phyloP scores from a whole-genome alignment of 2,888 invertebrate species.

The Osmoderma eremita region DNA sequence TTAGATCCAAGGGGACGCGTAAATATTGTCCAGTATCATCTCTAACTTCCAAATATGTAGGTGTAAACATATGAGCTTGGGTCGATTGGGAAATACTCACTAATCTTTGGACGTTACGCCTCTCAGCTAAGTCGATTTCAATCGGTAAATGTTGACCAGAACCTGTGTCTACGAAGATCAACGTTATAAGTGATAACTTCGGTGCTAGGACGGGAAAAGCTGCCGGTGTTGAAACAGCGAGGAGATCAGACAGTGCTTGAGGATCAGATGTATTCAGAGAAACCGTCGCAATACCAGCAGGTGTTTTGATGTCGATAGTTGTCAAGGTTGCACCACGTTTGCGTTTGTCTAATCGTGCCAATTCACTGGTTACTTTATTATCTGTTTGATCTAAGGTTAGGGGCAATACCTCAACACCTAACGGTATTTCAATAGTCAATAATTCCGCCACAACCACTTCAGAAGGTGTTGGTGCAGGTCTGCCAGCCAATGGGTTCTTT shows the following conservation, averaged over 20 bases:
- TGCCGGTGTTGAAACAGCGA: neutral
- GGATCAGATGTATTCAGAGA: neutral
- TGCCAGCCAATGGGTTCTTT: neutral
- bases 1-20: slow-evolving; percentile 13
- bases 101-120: slow-evolving; percentile 8
- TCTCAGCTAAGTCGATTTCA: slow-evolving; percentile 4
- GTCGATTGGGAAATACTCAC: slow-evolving; percentile 6
- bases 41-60: slow-evolving; percentile 12
- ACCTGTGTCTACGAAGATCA: neutral
- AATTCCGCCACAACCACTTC: neutral
- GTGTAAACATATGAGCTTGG: neutral
- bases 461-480: neutral
- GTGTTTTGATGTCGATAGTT: neutral
- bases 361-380: neutral
- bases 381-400: neutral
- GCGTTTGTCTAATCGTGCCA: neutral
- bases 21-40: slow-evolving; percentile 38
- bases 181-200: slow-evolving; percentile 1
- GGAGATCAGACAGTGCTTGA: neutral
- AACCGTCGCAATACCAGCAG: neutral
- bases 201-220: neutral
- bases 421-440: slow-evolving; percentile 6
- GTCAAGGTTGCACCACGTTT: neutral
- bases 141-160: neutral
- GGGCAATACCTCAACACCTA: neutral